A percentile compares a stretch with the other conserved stretches of the same genome.
These are phyloP conservation scores for Alaudala cheleensis DNA, from an alignment of 2,113 vertebrate genomes.

Conservation along the genomic window DNA sequence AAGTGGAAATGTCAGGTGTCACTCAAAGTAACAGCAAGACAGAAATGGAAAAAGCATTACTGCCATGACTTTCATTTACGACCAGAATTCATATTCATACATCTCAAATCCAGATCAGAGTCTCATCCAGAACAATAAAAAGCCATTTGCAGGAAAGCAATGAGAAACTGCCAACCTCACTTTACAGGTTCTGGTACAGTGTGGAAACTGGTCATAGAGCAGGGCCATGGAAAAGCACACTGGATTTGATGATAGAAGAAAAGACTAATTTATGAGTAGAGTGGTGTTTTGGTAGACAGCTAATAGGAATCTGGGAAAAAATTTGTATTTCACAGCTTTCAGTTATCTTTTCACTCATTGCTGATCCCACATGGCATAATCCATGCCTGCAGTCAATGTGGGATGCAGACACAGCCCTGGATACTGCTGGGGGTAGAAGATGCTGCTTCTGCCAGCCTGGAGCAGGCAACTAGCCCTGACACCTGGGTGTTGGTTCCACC, in stretches of 20 bases:
- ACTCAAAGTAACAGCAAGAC: neutral
- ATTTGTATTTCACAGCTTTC: neutral
- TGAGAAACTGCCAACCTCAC: neutral
- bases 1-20: neutral
- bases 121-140: neutral
- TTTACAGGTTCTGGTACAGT: fast-evolving
- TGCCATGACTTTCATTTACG: neutral
- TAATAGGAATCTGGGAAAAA: neutral
- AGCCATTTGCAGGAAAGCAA: neutral
- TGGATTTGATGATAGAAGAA: neutral
- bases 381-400: neutral
- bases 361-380: neutral
- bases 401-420: neutral
- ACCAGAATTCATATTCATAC: neutral
- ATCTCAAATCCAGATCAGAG: neutral
- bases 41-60: neutral
- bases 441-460: neutral
- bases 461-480: neutral
- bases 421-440: neutral
- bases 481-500: neutral
- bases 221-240: neutral
- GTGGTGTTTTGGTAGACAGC: neutral
- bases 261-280: neutral
- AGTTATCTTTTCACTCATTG: neutral
- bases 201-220: neutral